Percentiles rank a stretch among this genome's conserved stretches.
phyloP scores from a whole-genome alignment of 2,113 vertebrate genomes.

The Anolis sagrei region DNA sequence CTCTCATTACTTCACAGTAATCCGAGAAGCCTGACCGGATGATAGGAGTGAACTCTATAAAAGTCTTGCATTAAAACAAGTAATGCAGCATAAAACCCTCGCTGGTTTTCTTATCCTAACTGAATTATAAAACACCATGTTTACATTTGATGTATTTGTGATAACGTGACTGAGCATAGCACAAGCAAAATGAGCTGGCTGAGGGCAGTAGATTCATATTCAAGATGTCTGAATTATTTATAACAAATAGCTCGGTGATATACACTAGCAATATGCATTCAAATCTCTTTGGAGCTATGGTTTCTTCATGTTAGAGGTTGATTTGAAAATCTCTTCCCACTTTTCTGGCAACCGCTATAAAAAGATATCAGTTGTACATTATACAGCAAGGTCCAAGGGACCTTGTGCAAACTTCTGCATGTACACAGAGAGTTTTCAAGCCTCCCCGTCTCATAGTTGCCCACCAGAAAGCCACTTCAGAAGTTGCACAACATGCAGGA shows the following conservation, averaged over 20 bases:
- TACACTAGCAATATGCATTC: constrained; percentile 52
- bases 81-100: constrained; percentile 49
- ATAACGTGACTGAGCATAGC: constrained; percentile 66
- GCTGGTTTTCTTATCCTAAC: constrained; percentile 44
- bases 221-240: constrained; percentile 76
- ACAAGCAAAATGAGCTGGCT: constrained; percentile 71
- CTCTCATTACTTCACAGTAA: constrained; percentile 36
- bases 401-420: neutral
- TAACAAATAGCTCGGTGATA: constrained; percentile 66
- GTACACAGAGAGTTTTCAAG: neutral
- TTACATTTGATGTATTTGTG: constrained; percentile 73
- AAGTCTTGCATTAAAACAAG: constrained; percentile 62
- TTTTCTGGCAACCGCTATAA: constrained; percentile 35
- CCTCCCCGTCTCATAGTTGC: neutral
- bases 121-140: constrained; percentile 55
- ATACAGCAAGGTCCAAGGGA: constrained; percentile 17
- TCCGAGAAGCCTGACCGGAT: constrained; percentile 27
- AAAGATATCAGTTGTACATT: constrained; percentile 34
- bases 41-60: constrained; percentile 43
- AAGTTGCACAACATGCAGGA: neutral
- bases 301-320: constrained; percentile 49
- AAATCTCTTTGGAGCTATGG: constrained; percentile 69
- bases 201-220: constrained; percentile 69
- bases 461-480: neutral
- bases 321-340: constrained; percentile 54